Evolutionary conservation across 2,888 invertebrate genomes (phyloP).

Genomic region (Diloba caeruleocephala): DNA sequence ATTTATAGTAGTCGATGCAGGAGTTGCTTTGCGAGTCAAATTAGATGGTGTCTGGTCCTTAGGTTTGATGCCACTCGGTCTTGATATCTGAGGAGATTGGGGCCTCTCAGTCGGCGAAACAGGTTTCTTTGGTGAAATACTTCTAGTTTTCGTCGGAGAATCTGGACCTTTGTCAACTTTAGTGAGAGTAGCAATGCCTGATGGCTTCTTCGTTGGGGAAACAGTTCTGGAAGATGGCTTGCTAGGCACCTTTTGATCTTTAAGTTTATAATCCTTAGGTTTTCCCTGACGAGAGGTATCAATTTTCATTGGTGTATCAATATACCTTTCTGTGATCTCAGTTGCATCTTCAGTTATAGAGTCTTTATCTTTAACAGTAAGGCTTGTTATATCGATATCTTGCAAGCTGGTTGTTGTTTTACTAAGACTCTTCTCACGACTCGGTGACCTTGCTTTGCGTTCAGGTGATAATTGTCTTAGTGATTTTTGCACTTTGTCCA

Average conservation of each 20-base stretch:
- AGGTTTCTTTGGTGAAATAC: conserved; percentile 79
- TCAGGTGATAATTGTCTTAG: conserved; percentile 80
- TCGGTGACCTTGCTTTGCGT: conserved; percentile 70
- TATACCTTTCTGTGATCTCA: conserved; percentile 50
- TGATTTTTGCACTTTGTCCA: conserved; percentile 79
- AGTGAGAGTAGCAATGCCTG: conserved; percentile 49
- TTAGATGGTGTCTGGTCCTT: conserved; percentile 70
- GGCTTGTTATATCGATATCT: conserved; percentile 65
- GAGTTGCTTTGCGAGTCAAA: conserved; percentile 69
- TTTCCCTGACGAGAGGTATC: conserved; percentile 33
- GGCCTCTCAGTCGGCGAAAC: conserved; percentile 69
- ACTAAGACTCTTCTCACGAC: conserved; percentile 67
- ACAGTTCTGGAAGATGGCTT: conserved; percentile 73
- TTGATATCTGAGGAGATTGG: conserved; percentile 77
- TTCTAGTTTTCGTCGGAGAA: conserved; percentile 70
- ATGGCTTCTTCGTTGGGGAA: conserved; percentile 76
- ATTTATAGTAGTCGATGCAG: conserved; percentile 63
- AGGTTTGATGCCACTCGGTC: conserved; percentile 69
- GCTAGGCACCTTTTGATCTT: conserved; percentile 60
- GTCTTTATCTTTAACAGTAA: conserved; percentile 41
- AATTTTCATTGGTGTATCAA: conserved; percentile 43
- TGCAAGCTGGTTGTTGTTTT: conserved; percentile 71
- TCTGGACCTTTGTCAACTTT: conserved; percentile 64
- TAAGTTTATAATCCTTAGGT: conserved; percentile 58
- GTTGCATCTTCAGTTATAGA: conserved; percentile 37